Evolutionary conservation across 2,113 vertebrate genomes (phyloP), one percentile per base, ranked within the genome.

Genomic region (Spilogale gracilis): DNA sequence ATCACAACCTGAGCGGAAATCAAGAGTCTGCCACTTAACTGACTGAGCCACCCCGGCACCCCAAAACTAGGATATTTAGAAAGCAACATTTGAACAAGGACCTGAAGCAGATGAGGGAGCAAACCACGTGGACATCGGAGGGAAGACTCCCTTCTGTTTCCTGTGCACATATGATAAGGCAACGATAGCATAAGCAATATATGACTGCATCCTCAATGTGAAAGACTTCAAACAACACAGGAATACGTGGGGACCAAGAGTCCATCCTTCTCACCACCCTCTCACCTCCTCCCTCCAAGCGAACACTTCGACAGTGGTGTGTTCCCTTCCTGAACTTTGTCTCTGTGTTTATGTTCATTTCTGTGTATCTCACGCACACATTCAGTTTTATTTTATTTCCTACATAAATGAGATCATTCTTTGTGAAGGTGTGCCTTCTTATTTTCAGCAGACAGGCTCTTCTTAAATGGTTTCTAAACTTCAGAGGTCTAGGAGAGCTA

Each of bases 301-400:
- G 32, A 76, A 50, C 58, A 12, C 9, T 38, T 60, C 5, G 7
- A 38, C 76, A 48, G 2, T 1, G 0, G 20, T 27, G 21, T 16
- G 4, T 43, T 69, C 11, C 76, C 71, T 95, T 45, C 27, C 54
- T 60, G 30, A 74, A n/a, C 27, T 10, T 78, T 43, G 25, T n/a
- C 79, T 92, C 71, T 30, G 18, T 10, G 20, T 85, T 88, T 73
- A 13, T 10, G 17, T 67, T 73, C 25, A 61, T 76, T 81, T 95
- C 67, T 86, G 3, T n/a, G n/a, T 45, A 23, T 58, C 48, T 50
- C 30, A 50, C 3, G 0, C 45, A 54, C 11, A 79, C 0, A 30
- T 17, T 93, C 67, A 84, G 20, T 21, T 83, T 86, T 60, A 63
- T 79, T 93, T 89, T 58, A 61, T 82, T 93, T 91, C 63, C 38